These are phyloP conservation scores for Cherax quadricarinatus DNA, from an alignment of 1,140 invertebrate genomes.

Conservation along the genomic window DNA sequence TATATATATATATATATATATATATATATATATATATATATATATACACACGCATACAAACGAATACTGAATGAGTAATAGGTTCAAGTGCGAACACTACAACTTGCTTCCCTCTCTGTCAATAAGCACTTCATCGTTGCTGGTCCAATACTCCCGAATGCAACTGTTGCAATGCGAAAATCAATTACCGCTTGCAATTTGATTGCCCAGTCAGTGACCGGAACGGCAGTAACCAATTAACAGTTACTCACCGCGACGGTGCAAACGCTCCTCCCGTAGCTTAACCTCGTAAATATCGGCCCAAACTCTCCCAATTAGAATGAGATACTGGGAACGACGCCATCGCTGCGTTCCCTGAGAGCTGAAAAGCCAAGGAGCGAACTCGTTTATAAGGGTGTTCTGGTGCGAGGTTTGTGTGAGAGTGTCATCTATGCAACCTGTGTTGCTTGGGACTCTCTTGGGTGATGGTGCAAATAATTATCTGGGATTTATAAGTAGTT, in stretches of 20 bases:
- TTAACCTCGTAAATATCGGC: neutral
- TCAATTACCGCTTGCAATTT: neutral
- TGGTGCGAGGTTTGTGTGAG: neutral
- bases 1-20: slow-evolving; percentile 13
- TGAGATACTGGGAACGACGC: neutral
- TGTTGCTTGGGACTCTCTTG: neutral
- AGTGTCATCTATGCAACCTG: neutral
- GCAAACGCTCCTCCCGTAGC: neutral
- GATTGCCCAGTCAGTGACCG: neutral
- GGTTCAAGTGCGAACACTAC: too few species aligned
- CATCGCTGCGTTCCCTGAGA: neutral
- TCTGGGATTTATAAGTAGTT: neutral
- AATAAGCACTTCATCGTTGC: too few species aligned
- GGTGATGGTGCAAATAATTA: neutral
- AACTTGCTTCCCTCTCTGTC: too few species aligned
- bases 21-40: slow-evolving; percentile 13
- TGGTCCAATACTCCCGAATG: too few species aligned
- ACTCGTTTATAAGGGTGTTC: neutral
- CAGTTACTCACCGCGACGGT: neutral
- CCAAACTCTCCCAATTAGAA: neutral
- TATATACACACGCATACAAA: neutral
- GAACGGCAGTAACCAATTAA: neutral
- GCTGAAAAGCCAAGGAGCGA: neutral
- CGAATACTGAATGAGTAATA: neutral
- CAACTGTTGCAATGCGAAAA: neutral